Base-by-base conservation (phyloP, 2,888 invertebrate genomes). In the Polymixis flavicincta region DNA sequence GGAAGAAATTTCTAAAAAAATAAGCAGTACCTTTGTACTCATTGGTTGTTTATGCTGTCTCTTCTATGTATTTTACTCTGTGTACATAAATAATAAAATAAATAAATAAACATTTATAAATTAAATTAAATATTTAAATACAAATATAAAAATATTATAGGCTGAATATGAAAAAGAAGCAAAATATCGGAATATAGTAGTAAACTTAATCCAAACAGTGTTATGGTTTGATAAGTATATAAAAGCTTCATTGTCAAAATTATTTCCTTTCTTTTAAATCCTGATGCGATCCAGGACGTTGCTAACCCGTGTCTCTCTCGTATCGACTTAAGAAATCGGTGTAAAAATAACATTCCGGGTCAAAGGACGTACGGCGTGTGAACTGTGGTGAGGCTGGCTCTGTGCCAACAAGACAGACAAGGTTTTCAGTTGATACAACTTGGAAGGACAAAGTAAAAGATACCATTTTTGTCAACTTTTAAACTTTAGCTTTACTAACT, bases 351-450 rank as follows among this genome's bases (percentile, higher is more conserved):
- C 72, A 69, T 74, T 72, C 57, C 48, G 70, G 61, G 74, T 80
- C 37, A 84, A 80, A 78, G 72, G 61, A 72, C 59, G 71, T 48
- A 55, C 70, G 63, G 48, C 11, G 66, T 50, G 54, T 63, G 76
- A 86, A 78, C 70, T 64, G 65, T 73, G 71, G 86, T 42, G 45
- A 22, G 54, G 22, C 76, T 85, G 85, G 85, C 86, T 57, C 50
- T 11, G 14, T 55, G 85, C 87, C 85, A 86, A 79, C 74, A 79
- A 71, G 72, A 75, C 78, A 71, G 75, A 68, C 80, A 80, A 72
- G 63, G 60, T 80, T 84, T 64, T 54, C 63, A 65, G 69, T 79
- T 75, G 65, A 71, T 75, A 76, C 71, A 71, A 79, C 65, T 81
- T 82, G 13, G 42, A 69, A 48, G 45, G 71, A 69, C 76, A 76